These are phyloP conservation scores for Takifugu flavidus DNA, from an alignment of 2,113 vertebrate species.

Conservation along the genomic window DNA sequence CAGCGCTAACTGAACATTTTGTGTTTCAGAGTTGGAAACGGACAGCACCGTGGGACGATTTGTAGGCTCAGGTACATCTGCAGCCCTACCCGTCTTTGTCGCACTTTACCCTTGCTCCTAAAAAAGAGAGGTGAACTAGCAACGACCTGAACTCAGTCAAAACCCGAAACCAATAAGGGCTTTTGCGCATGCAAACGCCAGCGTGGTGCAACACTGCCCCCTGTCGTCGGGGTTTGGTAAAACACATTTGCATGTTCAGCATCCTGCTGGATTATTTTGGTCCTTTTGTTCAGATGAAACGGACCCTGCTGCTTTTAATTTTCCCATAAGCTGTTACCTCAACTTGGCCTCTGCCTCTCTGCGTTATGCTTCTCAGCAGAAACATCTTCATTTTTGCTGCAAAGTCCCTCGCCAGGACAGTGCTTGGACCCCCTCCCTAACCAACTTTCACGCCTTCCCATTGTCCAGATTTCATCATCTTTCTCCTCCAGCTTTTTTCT, in stretches of 20 bases:
- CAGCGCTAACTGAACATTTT: slow-evolving; percentile 81
- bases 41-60: slow-evolving; percentile 89
- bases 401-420: slow-evolving; percentile 34
- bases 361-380: slow-evolving; percentile 33
- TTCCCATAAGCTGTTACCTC: slow-evolving; percentile 23
- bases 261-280: slow-evolving; percentile 19
- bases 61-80: slow-evolving; percentile 92
- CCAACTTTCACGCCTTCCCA: slow-evolving; percentile 42
- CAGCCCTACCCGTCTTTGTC: slow-evolving; percentile 24
- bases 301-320: slow-evolving; percentile 20
- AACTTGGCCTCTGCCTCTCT: slow-evolving; percentile 26
- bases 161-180: background rate
- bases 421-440: slow-evolving; percentile 46
- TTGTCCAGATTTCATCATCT: slow-evolving; percentile 49
- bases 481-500: slow-evolving; percentile 57
- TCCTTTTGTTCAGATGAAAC: background rate
- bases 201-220: slow-evolving; percentile 54
- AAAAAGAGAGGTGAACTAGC: too few species aligned
- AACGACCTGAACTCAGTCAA: background rate
- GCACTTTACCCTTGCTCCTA: too few species aligned
- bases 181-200: background rate
- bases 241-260: slow-evolving; percentile 5
- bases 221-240: slow-evolving; percentile 43
- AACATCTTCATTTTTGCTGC: slow-evolving; percentile 25
- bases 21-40: slow-evolving; percentile 92